These are phyloP conservation scores for Bostrychus sinensis DNA, from an alignment of 2,113 vertebrate species.

Conservation along the genomic window DNA sequence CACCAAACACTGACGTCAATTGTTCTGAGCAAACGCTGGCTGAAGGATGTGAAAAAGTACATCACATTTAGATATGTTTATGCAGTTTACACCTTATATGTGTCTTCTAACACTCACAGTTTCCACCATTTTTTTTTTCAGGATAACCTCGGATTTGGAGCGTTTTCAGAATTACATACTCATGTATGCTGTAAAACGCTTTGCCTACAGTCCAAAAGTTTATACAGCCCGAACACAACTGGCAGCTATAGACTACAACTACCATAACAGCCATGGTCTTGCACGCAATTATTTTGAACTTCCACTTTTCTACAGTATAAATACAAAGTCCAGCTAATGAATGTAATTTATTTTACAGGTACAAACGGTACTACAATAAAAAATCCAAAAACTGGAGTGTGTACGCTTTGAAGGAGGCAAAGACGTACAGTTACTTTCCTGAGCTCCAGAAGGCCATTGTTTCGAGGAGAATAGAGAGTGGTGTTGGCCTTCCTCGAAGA, in stretches of 20 bases:
- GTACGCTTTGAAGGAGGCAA: neutral
- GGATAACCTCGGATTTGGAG: neutral
- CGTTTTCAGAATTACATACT: neutral
- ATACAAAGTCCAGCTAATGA: neutral
- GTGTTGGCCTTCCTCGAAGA: neutral
- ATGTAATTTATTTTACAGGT: neutral
- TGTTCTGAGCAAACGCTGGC: neutral
- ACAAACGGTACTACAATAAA: conserved; percentile 1
- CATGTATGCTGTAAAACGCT: conserved; percentile 3
- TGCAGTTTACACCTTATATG: no score
- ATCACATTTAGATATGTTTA: no score
- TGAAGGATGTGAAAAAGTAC: neutral
- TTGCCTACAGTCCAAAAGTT: neutral
- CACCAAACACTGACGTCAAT: neutral
- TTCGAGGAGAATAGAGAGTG: neutral
- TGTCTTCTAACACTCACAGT: no score
- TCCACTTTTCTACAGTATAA: neutral
- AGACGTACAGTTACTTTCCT: neutral
- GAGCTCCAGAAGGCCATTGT: neutral
- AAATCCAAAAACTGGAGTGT: neutral
- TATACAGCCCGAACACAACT: neutral
- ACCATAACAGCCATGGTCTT: neutral
- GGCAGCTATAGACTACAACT: conserved; percentile 4
- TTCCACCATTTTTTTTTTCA: no score
- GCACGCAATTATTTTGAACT: neutral